A percentile compares a stretch with the other conserved stretches of the same genome.
These are phyloP conservation scores for Galaxias olidus DNA, from an alignment of 2,797 vertebrate species.

Conservation along the genomic window DNA sequence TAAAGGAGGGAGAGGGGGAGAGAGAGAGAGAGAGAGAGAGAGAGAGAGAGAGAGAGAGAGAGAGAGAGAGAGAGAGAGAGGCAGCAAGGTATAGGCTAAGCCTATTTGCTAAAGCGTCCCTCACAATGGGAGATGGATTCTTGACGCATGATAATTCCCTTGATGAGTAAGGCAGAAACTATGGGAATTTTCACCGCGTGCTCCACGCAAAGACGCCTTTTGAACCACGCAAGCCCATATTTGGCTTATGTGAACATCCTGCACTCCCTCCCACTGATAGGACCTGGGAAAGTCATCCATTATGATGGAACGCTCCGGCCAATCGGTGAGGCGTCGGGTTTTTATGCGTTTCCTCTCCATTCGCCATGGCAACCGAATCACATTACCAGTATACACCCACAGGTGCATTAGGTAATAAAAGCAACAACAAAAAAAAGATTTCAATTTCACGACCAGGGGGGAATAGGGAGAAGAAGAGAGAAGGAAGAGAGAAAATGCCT, in stretches of 20 bases:
- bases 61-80: neutral
- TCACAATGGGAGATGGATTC: too few species aligned
- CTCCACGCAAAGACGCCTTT: neutral
- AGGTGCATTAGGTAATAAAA: constrained; percentile 36
- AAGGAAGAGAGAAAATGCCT: constrained; percentile 38
- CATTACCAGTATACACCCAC: constrained; percentile 21
- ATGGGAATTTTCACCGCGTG: neutral
- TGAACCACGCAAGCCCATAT: constrained; percentile 8
- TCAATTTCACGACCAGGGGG: neutral
- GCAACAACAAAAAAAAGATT: constrained; percentile 26
- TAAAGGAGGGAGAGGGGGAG: neutral
- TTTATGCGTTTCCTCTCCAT: constrained; percentile 17
- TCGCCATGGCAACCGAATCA: constrained; percentile 37
- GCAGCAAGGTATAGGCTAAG: too few species aligned
- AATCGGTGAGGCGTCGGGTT: constrained; percentile 27
- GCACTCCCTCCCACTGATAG: constrained; percentile 17
- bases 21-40: neutral
- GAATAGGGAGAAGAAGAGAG: neutral
- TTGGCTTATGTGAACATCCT: neutral
- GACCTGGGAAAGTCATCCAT: constrained; percentile 20
- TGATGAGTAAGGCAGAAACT: neutral
- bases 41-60: neutral
- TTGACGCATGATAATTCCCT: too few species aligned
- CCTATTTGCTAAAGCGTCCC: too few species aligned
- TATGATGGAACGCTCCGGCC: constrained; percentile 6